Evolutionary conservation across 2,797 vertebrate genomes (phyloP), one percentile per base, ranked within the genome.

Genomic region (Lithobates pipiens): DNA sequence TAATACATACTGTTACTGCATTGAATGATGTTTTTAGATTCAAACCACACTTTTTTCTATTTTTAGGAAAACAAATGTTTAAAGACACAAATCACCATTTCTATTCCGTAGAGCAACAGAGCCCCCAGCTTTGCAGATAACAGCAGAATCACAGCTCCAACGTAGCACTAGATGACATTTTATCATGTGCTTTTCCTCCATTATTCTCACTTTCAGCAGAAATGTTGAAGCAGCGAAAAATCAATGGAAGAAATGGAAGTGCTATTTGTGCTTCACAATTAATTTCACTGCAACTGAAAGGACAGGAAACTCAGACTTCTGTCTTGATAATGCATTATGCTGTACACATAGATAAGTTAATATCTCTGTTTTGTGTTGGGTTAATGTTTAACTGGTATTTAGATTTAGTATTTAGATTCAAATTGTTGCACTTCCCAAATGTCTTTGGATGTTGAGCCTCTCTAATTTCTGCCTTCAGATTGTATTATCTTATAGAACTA

Each of bases 271-370:
- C 83, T 86, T 65, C 42, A 23, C 83, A 86, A 86, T 86, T 82
- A 86, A 87, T 87, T 87, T 87, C 70, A 70, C 79, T 87, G 76
- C 69, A 76, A 83, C 69, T 87, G 85, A 87, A 87, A 87, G 79
- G 85, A 87, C 85, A 83, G 80, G 83, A 75, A 83, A 79, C 39
- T 80, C 81, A 83, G 80, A 81, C 76, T 25, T 79, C 80, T 79
- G 85, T 83, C 85, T 75, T 75, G 76, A 78, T 83, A 83, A 80
- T 80, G 81, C 69, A 87, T 87, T 83, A 80, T 82, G 69, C 71
- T 75, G 76, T 87, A 67, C 79, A 80, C 81, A 69, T 69, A 70
- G 36, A 77, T 29, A 82, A 57, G 10, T 83, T 76, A 87, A 87
- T 80, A 87, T 87, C 85, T 87, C 80, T 87, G 71, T 87, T 82